phyloP scores from a whole-genome alignment of 2,888 invertebrate species.

The Tuberolachnus salignus region DNA sequence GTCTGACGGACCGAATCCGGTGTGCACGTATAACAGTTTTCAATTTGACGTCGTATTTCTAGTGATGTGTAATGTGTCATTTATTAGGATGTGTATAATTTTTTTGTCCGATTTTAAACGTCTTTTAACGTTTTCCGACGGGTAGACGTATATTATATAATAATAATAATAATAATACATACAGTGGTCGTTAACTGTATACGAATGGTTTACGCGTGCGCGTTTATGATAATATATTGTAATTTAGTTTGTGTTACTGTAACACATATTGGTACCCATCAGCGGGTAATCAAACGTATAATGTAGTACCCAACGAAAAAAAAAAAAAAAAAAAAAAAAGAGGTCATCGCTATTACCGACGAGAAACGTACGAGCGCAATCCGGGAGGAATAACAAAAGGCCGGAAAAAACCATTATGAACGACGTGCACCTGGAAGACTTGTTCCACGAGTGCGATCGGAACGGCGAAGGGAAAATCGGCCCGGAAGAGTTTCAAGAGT shows the following conservation, averaged over 20 bases:
- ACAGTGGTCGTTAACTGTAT: not conserved
- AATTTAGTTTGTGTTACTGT: not conserved
- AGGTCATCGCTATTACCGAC: not conserved
- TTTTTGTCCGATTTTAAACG: not conserved
- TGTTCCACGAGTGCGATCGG: conserved; percentile 65
- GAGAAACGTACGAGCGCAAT: not conserved
- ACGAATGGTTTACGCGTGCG: not conserved
- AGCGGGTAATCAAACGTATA: not conserved
- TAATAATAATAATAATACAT: too few relatives aligned
- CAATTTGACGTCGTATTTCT: not conserved
- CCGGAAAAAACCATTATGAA: conserved; percentile 50
- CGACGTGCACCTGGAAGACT: conserved; percentile 61
- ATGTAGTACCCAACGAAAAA: not conserved
- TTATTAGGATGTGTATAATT: not conserved
- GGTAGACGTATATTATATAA: too few relatives aligned
- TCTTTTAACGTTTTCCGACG: not conserved
- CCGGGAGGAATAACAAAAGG: not conserved
- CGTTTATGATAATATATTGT: not conserved
- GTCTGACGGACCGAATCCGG: conserved; percentile 4
- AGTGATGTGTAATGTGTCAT: conserved; percentile 12
- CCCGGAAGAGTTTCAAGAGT: conserved; percentile 63
- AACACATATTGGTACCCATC: not conserved
- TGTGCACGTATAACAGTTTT: conserved; percentile 2
- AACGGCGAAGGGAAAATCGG: conserved; percentile 64
- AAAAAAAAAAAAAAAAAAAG: too few relatives aligned